phyloP scores from a whole-genome alignment of 2,113 vertebrate species.

The Psittacara wagleri region DNA sequence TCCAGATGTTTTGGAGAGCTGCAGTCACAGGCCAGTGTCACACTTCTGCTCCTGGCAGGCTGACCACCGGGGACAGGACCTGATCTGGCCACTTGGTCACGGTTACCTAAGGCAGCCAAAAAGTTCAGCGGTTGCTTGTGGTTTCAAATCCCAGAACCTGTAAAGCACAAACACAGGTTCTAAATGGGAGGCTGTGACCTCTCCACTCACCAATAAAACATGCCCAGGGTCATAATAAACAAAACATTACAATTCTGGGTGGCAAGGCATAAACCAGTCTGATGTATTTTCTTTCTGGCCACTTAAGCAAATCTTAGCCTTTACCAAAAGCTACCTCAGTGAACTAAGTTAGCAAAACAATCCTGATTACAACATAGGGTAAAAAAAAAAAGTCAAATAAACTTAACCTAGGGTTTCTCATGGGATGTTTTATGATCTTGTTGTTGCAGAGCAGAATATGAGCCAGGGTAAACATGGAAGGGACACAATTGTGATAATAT shows the following conservation, averaged over 20 bases:
- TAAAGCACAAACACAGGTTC: slow-evolving; percentile 59
- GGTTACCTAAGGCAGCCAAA: slow-evolving; percentile 25
- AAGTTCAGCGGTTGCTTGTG: slow-evolving; percentile 41
- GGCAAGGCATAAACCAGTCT: slow-evolving; percentile 57
- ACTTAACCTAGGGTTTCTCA: slow-evolving; percentile 68
- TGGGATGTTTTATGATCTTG: slow-evolving; percentile 65
- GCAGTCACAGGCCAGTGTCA: background rate
- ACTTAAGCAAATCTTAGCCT: slow-evolving; percentile 58
- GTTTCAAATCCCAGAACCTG: slow-evolving; percentile 64
- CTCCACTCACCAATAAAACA: slow-evolving; percentile 60
- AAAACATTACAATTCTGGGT: slow-evolving; percentile 61
- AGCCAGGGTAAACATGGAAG: slow-evolving; percentile 65
- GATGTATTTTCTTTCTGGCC: slow-evolving; percentile 57
- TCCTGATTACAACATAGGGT: slow-evolving; percentile 53
- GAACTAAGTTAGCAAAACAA: slow-evolving; percentile 71
- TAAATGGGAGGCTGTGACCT: slow-evolving; percentile 44
- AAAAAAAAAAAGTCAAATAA: slow-evolving; percentile 67
- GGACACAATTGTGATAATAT: slow-evolving; percentile 63
- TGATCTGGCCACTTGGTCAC: background rate
- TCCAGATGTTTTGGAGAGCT: background rate
- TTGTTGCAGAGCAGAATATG: slow-evolving; percentile 54
- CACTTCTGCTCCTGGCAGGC: background rate
- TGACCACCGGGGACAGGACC: background rate
- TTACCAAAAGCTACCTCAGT: slow-evolving; percentile 61
- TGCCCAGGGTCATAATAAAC: slow-evolving; percentile 59